phyloP scores from a whole-genome alignment of 2,888 invertebrate genomes.

The Eumerus sabulonum region DNA sequence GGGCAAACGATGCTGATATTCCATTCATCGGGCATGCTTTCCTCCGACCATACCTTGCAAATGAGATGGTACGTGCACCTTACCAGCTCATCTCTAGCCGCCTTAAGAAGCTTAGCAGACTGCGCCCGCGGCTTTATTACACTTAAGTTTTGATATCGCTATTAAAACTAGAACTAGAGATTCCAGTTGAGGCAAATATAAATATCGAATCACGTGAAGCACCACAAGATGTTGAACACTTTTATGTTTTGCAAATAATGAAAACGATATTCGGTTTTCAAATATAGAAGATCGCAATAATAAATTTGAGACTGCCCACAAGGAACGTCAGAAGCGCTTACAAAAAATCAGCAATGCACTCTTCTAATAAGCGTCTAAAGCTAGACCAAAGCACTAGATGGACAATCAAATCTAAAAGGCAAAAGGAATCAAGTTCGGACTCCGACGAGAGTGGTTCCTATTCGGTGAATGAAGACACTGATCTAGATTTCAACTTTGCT shows the following conservation, averaged over 20 bases:
- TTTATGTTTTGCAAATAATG: slow-evolving; percentile 8
- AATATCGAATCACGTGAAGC: slow-evolving; percentile 28
- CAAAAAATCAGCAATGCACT: neutral
- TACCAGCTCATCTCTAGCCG: too few relatives aligned
- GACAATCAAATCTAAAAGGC: slow-evolving; percentile 30
- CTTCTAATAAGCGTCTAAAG: slow-evolving; percentile 23
- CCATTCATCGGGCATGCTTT: too few relatives aligned
- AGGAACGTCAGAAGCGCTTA: slow-evolving; percentile 33
- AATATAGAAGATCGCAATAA: slow-evolving; percentile 4
- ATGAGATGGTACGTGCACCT: too few relatives aligned
- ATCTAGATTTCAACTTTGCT: slow-evolving; percentile 33
- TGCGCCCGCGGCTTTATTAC: slow-evolving; percentile 41
- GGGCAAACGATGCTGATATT: too few relatives aligned
- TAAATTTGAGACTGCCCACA: neutral
- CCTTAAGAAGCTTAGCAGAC: slow-evolving; percentile 40
- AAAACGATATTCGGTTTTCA: slow-evolving; percentile 1
- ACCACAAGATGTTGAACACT: slow-evolving; percentile 6
- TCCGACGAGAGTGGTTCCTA: slow-evolving; percentile 40
- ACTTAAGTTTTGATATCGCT: slow-evolving; percentile 41
- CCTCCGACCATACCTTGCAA: too few relatives aligned
- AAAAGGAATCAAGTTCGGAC: slow-evolving; percentile 42
- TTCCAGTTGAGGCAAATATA: slow-evolving; percentile 36
- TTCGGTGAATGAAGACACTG: slow-evolving; percentile 48
- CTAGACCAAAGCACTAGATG: slow-evolving; percentile 29
- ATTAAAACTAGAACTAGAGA: slow-evolving; percentile 31